Conservation (phyloP, 1,140 invertebrate genomes). For the Zaprionus capensis region DNA sequence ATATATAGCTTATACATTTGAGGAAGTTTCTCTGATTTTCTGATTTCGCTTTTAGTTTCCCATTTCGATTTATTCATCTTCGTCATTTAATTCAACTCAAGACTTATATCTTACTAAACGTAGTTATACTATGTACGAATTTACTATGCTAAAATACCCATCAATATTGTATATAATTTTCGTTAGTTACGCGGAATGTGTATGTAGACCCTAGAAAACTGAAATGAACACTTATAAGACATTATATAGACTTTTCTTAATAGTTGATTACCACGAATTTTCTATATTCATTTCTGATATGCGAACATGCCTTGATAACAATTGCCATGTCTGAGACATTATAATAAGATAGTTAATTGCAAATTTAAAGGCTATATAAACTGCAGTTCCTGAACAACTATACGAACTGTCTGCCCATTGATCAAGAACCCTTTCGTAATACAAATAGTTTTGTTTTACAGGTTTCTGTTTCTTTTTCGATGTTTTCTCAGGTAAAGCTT, state of each 20-base stretch:
- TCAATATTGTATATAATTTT: conserved; percentile 29
- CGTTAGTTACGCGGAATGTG: conserved; percentile 55
- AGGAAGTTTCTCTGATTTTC: conserved; percentile 74
- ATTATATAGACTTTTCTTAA: conserved; percentile 45
- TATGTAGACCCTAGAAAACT: conserved; percentile 40
- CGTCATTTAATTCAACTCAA: conserved; percentile 59
- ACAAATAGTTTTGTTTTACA: not conserved
- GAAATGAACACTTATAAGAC: conserved; percentile 58
- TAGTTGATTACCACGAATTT: conserved; percentile 25
- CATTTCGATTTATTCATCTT: conserved; percentile 21
- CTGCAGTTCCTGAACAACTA: conserved; percentile 37
- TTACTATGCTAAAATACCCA: conserved; percentile 30
- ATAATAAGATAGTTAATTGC: conserved; percentile 16
- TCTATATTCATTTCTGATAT: conserved; percentile 65
- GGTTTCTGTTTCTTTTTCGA: conserved; percentile 37
- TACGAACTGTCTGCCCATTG: conserved; percentile 37
- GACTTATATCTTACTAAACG: conserved; percentile 42
- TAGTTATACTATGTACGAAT: conserved; percentile 26
- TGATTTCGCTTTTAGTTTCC: conserved; percentile 29
- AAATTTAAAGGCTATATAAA: conserved; percentile 24
- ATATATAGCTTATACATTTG: conserved; percentile 50
- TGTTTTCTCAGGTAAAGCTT: conserved; percentile 41
- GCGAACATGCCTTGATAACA: conserved; percentile 74
- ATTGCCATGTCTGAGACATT: conserved; percentile 52
- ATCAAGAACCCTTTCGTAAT: not conserved